Conservation (phyloP, 2,113 vertebrate genomes). For the Muscicapa adusta region DNA sequence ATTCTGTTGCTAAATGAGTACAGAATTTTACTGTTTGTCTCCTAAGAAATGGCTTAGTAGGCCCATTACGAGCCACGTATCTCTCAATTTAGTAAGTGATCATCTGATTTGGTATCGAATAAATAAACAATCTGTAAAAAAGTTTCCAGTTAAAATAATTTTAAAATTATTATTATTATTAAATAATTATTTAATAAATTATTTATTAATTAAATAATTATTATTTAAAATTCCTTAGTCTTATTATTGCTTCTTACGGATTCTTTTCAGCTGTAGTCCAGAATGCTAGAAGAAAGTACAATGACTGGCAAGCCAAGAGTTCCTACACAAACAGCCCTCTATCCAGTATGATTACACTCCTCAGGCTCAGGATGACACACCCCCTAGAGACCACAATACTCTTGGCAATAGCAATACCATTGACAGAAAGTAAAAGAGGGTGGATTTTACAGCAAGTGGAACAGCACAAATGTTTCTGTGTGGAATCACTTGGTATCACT, state of each 20-base stretch:
- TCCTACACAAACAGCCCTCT: not conserved
- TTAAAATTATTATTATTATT: not conserved
- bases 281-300: not conserved
- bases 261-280: not conserved
- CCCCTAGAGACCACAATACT: not conserved
- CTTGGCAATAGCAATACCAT: not conserved
- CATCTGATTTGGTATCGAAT: not conserved
- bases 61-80: not conserved
- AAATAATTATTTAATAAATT: too few relatives aligned
- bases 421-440: not conserved
- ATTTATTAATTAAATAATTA: too few relatives aligned
- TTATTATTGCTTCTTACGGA: not conserved
- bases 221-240: not conserved
- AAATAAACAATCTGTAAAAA: not conserved
- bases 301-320: not conserved
- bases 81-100: not conserved
- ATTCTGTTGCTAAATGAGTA: not conserved
- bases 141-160: not conserved
- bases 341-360: not conserved
- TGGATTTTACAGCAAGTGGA: not conserved
- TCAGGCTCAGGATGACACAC: not conserved
- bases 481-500: not conserved
- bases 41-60: not conserved
- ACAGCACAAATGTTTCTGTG: not conserved
- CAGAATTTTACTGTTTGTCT: not conserved